Conservation (phyloP, 1,140 invertebrate species). For the Nomia melanderi region DNA sequence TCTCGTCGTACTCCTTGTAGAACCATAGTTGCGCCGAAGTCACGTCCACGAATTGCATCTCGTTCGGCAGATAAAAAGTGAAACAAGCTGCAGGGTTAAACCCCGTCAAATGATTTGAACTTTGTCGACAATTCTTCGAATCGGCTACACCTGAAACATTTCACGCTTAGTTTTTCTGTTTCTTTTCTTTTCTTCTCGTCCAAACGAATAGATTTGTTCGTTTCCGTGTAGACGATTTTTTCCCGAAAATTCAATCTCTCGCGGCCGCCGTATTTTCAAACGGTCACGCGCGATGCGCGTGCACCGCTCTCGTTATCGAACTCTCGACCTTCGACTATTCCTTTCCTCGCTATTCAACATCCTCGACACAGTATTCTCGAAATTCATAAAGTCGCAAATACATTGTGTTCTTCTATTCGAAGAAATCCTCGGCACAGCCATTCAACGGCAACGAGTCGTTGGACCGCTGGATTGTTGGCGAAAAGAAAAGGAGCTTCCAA, state of each 20-base stretch:
- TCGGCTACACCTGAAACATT: constrained; percentile 61
- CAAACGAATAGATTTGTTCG: too few species aligned
- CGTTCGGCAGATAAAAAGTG: constrained; percentile 85
- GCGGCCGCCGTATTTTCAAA: too few species aligned
- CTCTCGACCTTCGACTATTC: background rate
- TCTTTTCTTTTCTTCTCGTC: background rate
- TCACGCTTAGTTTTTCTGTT: background rate
- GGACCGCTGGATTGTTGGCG: too few species aligned
- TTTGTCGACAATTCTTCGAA: constrained; percentile 72
- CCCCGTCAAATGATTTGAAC: constrained; percentile 73
- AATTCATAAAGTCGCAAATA: too few species aligned
- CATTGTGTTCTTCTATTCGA: too few species aligned
- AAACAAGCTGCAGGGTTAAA: constrained; percentile 86
- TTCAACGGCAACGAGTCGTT: too few species aligned
- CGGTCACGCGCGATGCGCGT: background rate
- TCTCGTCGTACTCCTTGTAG: constrained; percentile 85
- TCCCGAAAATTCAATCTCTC: too few species aligned
- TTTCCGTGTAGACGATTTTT: too few species aligned
- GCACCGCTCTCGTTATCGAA: background rate
- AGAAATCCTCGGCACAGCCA: too few species aligned
- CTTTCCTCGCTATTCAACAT: background rate
- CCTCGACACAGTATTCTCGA: background rate
- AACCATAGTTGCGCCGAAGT: constrained; percentile 90
- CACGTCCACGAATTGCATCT: constrained; percentile 87
- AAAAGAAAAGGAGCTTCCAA: too few species aligned